phyloP scores from a whole-genome alignment of 2,888 invertebrate genomes.

The Piscicola geometra region DNA sequence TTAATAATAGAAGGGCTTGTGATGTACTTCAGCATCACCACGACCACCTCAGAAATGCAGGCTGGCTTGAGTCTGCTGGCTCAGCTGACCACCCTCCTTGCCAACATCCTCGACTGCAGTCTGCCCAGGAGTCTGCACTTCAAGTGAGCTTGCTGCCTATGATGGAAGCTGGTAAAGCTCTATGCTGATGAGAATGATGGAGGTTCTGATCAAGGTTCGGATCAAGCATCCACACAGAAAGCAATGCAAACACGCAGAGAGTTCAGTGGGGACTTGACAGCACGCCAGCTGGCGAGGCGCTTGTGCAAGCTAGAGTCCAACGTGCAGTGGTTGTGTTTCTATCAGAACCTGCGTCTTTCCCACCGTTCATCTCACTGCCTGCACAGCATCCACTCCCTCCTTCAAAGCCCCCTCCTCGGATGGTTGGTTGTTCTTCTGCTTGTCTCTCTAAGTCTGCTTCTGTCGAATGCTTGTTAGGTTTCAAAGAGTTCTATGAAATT shows the following conservation, averaged over 20 bases:
- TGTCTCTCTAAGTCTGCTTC: too few species aligned
- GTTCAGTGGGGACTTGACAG: conserved; percentile 70
- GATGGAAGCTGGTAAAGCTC: too few species aligned
- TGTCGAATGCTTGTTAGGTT: too few species aligned
- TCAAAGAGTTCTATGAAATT: too few species aligned
- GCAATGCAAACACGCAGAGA: conserved; percentile 62
- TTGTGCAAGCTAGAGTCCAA: conserved; percentile 76
- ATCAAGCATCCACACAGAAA: too few species aligned
- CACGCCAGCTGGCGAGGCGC: conserved; percentile 69
- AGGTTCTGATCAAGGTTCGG: too few species aligned
- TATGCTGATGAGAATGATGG: too few species aligned
- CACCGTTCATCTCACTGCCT: conserved; percentile 68
- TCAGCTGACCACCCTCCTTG: neutral
- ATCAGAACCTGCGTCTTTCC: conserved; percentile 63
- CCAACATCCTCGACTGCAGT: neutral
- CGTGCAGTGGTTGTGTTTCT: conserved; percentile 71
- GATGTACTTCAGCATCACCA: neutral
- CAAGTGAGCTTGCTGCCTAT: neutral
- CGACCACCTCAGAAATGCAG: neutral
- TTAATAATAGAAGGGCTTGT: neutral
- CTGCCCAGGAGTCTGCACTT: neutral
- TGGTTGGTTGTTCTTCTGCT: conserved; percentile 10
- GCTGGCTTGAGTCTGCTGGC: neutral
- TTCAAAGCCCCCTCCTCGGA: conserved; percentile 69
- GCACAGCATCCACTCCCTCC: conserved; percentile 68